phyloP scores from a whole-genome alignment of 1,140 invertebrate species.

The Melanaphis sacchari region DNA sequence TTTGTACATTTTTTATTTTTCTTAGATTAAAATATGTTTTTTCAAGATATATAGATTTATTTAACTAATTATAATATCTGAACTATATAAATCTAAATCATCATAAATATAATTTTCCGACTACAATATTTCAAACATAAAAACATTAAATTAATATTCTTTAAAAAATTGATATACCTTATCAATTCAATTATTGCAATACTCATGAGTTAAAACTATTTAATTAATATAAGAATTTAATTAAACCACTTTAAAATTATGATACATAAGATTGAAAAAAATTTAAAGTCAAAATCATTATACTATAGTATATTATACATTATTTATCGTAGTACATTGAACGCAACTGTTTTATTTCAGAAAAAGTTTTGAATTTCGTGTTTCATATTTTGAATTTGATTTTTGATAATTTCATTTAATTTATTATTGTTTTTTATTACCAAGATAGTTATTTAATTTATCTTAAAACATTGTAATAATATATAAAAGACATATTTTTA shows the following conservation, averaged over 20 bases:
- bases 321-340: too few relatives aligned
- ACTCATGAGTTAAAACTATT: neutral
- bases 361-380: neutral
- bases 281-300: too few relatives aligned
- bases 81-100: neutral
- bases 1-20: neutral
- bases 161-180: neutral
- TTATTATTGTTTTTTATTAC: too few relatives aligned
- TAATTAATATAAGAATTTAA: neutral
- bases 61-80: neutral
- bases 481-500: too few relatives aligned
- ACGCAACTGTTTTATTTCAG: neutral
- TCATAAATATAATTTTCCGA: neutral
- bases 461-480: too few relatives aligned
- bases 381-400: too few relatives aligned
- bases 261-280: neutral
- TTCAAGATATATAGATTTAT: neutral
- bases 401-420: too few relatives aligned
- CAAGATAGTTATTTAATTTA: too few relatives aligned
- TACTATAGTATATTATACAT: too few relatives aligned
- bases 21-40: neutral
- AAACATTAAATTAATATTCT: too few relatives aligned
- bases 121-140: neutral
- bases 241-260: neutral
- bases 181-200: neutral